Evolutionary conservation across 35 echinoderm and acorn worm genomes (phyloP).

Genomic region (Hemicentrotus pulcherrimus): DNA sequence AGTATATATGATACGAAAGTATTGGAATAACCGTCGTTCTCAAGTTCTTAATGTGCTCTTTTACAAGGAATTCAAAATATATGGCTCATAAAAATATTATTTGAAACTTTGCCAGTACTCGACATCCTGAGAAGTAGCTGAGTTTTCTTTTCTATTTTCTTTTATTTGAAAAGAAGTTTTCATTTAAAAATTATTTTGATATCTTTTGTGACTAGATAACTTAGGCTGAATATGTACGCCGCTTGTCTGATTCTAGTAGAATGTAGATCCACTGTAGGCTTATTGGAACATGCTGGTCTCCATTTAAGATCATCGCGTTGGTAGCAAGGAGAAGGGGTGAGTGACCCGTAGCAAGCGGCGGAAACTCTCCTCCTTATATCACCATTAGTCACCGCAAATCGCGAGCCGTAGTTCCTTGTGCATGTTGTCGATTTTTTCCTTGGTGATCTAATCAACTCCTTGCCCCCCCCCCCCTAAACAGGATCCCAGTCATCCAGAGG

Average conservation of each 20-base stretch:
- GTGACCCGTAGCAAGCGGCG: slow-evolving; percentile 37
- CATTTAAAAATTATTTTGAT: background rate
- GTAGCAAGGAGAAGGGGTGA: background rate
- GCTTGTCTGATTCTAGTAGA: background rate
- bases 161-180: too few species aligned
- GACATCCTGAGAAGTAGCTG: too few species aligned
- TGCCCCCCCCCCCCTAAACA: background rate
- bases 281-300: slow-evolving; percentile 7
- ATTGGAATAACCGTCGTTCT: too few species aligned
- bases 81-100: too few species aligned
- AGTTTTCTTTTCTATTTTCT: too few species aligned
- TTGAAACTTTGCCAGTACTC: too few species aligned
- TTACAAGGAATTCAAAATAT: too few species aligned
- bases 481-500: background rate
- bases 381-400: slow-evolving; percentile 40
- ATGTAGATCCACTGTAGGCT: background rate
- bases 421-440: background rate
- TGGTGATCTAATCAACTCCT: background rate
- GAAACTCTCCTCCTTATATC: slow-evolving; percentile 32
- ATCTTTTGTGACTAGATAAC: background rate
- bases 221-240: background rate
- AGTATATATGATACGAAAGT: too few species aligned
- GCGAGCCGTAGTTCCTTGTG: background rate
- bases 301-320: slow-evolving; percentile 26
- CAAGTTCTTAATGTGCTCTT: too few species aligned